Evolutionary conservation across 2,113 vertebrate genomes (phyloP).

Genomic region (Regulus satrapa): DNA sequence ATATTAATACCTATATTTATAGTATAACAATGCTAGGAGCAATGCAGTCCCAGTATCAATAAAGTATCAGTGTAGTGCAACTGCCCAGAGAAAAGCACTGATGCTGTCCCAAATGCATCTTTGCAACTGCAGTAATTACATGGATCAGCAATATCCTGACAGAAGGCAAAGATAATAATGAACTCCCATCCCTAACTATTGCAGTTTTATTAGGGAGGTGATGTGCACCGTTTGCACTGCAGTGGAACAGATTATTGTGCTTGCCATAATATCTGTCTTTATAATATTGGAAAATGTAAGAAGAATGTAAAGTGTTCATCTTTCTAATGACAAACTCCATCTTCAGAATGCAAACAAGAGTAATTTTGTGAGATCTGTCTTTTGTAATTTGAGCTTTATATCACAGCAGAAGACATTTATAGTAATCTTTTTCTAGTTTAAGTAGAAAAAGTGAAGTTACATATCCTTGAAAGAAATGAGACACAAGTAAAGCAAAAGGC

Average conservation of each 20-base stretch:
- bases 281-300: conserved; percentile 10
- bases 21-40: neutral
- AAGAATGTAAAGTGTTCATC: neutral
- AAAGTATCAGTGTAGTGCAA: neutral
- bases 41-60: neutral
- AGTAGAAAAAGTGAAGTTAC: neutral
- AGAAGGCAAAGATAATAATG: neutral
- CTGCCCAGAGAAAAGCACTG: neutral
- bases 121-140: neutral
- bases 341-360: conserved; percentile 17
- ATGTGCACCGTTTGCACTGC: neutral
- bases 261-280: conserved; percentile 18
- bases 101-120: neutral
- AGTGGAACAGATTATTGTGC: neutral
- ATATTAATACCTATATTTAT: neutral
- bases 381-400: neutral
- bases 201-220: neutral
- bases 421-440: neutral
- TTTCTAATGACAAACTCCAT: neutral
- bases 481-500: neutral
- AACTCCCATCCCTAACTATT: neutral
- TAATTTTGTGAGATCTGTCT: neutral
- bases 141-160: neutral
- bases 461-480: neutral
- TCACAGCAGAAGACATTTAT: neutral